Percentiles rank a stretch among this genome's conserved stretches.
phyloP scores from a whole-genome alignment of 2,888 invertebrate genomes.

The Amiota communis region DNA sequence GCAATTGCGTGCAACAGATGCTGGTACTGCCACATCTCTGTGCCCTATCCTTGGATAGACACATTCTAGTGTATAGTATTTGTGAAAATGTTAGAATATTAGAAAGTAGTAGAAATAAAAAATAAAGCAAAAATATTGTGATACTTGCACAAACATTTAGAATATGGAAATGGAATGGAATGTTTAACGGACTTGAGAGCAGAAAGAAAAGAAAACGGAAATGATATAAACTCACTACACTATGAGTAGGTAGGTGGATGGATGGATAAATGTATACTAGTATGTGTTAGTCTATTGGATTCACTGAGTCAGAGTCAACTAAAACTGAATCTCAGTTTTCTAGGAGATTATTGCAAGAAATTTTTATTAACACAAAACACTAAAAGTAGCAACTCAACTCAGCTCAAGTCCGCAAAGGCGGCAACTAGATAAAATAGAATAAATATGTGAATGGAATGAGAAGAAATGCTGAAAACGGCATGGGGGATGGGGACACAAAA shows the following conservation, averaged over 20 bases:
- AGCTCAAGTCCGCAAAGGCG: no score
- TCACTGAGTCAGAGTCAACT: no score
- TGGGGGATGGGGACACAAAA: background rate
- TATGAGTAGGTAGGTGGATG: background rate
- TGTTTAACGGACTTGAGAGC: background rate
- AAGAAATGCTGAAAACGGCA: no score
- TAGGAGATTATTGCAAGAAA: no score
- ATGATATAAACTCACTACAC: conserved; percentile 8
- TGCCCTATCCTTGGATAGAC: background rate
- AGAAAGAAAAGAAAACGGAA: conserved; percentile 1
- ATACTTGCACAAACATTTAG: background rate
- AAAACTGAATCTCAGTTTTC: no score
- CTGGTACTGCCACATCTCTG: conserved; percentile 47
- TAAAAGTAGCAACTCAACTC: no score
- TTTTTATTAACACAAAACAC: no score
- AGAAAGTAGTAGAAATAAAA: conserved; percentile 45
- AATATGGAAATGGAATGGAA: background rate
- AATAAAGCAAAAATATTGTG: conserved; percentile 20
- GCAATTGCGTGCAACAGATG: conserved; percentile 55
- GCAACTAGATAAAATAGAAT: no score
- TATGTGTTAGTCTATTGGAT: no score
- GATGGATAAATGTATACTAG: no score
- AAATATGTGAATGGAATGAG: no score
- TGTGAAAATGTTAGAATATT: conserved; percentile 46
- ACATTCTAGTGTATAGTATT: conserved; percentile 11